These are phyloP conservation scores for Uropsilus gracilis DNA, from an alignment of 2,113 vertebrate species.

Conservation along the genomic window DNA sequence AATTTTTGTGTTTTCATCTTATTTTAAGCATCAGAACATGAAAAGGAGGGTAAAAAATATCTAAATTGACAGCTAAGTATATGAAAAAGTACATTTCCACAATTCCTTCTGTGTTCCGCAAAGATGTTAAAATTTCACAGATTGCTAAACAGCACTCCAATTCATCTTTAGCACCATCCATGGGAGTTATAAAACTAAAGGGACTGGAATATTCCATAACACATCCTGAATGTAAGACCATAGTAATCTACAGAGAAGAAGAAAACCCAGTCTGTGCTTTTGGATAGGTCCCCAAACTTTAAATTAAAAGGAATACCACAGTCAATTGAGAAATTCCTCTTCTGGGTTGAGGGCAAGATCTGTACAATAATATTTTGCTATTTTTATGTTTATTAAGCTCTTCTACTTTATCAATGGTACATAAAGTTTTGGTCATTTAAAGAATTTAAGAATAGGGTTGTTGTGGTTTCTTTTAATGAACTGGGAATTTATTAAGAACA, in stretches of 20 bases:
- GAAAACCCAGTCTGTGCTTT: neutral
- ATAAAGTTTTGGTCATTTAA: neutral
- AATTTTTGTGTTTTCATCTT: neutral
- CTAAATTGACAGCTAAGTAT: slow-evolving; percentile 39
- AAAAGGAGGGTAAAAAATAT: slow-evolving; percentile 46
- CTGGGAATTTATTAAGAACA: neutral
- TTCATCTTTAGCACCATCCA: slow-evolving; percentile 47
- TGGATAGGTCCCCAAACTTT: neutral
- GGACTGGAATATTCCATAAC: slow-evolving; percentile 51
- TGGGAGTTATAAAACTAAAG: slow-evolving; percentile 35
- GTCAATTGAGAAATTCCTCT: slow-evolving; percentile 23
- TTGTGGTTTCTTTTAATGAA: slow-evolving; percentile 8
- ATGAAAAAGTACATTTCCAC: slow-evolving; percentile 24
- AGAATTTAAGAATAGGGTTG: neutral
- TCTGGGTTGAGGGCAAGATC: neutral
- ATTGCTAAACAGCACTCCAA: slow-evolving; percentile 51
- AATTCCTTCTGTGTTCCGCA: neutral
- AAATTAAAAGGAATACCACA: neutral
- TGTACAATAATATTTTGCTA: neutral
- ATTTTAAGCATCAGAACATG: slow-evolving; percentile 39
- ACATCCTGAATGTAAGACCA: slow-evolving; percentile 10
- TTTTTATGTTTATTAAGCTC: neutral
- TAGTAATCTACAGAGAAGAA: neutral
- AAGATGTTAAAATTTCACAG: slow-evolving; percentile 59
- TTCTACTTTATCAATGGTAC: neutral